These are phyloP conservation scores for Rhagoletis pomonella DNA, from an alignment of 1,140 invertebrate species.

Conservation along the genomic window DNA sequence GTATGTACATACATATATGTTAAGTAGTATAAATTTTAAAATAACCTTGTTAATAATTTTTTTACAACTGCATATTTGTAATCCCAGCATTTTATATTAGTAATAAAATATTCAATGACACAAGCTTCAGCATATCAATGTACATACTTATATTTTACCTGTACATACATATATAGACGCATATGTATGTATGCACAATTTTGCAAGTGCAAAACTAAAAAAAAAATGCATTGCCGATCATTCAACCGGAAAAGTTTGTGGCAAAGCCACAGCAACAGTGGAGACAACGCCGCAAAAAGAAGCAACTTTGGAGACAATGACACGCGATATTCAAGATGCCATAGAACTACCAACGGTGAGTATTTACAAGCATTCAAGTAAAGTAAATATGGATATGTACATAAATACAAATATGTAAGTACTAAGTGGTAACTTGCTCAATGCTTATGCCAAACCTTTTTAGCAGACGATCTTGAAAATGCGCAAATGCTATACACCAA, in stretches of 20 bases:
- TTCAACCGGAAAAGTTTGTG: constrained; percentile 45
- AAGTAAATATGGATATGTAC: neutral
- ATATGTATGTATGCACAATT: neutral
- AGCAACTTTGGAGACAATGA: constrained; percentile 31
- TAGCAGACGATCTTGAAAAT: constrained; percentile 43
- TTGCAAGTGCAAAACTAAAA: neutral
- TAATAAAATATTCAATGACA: no score
- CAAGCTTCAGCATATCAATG: no score
- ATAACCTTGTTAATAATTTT: no score
- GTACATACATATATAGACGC: neutral
- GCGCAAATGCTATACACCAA: constrained; percentile 12
- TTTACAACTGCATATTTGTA: no score
- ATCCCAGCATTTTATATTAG: no score
- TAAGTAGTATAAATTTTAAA: no score
- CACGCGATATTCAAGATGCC: constrained; percentile 35
- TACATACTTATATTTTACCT: neutral
- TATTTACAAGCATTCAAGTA: neutral
- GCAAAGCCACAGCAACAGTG: neutral
- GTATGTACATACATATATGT: no score
- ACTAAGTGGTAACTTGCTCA: neutral
- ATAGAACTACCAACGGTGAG: neutral
- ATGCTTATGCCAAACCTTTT: constrained; percentile 24
- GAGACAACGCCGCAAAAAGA: neutral
- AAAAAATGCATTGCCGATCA: neutral
- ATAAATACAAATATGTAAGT: neutral